phyloP scores from a whole-genome alignment of 2,888 invertebrate species.

The Phasia obesa region DNA sequence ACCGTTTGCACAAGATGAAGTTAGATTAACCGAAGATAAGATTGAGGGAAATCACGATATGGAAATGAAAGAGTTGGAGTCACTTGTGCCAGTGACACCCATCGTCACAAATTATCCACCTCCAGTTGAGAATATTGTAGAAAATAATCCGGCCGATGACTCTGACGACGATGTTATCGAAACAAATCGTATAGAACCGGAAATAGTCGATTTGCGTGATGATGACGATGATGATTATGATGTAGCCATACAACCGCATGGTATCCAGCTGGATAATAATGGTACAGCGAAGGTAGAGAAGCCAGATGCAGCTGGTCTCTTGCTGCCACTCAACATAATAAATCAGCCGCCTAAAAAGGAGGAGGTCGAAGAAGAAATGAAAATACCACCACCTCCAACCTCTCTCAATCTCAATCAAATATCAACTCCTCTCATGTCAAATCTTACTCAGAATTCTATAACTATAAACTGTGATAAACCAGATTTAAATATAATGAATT shows the following conservation, averaged over 20 bases:
- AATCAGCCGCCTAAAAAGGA: conserved; percentile 60
- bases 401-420: conserved; percentile 20
- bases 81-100: background rate
- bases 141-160: conserved; percentile 78
- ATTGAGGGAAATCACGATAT: conserved; percentile 32
- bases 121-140: conserved; percentile 37
- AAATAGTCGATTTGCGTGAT: conserved; percentile 79
- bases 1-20: conserved; percentile 10
- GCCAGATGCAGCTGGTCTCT: conserved; percentile 65
- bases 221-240: conserved; percentile 78
- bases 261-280: conserved; percentile 65
- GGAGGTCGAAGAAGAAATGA: conserved; percentile 53
- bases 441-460: conserved; percentile 66
- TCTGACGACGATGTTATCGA: conserved; percentile 80
- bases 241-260: conserved; percentile 70
- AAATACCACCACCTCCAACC: conserved; percentile 44
- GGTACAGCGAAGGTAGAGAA: conserved; percentile 66
- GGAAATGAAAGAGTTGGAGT: conserved; percentile 58
- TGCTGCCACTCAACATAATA: conserved; percentile 62
- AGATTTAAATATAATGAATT: conserved; percentile 66
- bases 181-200: conserved; percentile 78
- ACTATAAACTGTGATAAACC: conserved; percentile 69
- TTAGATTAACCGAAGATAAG: conserved; percentile 7
- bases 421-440: conserved; percentile 33
- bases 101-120: background rate